These are phyloP conservation scores for Apodemus agrarius DNA, from an alignment of 2,797 vertebrate species.

Conservation along the genomic window DNA sequence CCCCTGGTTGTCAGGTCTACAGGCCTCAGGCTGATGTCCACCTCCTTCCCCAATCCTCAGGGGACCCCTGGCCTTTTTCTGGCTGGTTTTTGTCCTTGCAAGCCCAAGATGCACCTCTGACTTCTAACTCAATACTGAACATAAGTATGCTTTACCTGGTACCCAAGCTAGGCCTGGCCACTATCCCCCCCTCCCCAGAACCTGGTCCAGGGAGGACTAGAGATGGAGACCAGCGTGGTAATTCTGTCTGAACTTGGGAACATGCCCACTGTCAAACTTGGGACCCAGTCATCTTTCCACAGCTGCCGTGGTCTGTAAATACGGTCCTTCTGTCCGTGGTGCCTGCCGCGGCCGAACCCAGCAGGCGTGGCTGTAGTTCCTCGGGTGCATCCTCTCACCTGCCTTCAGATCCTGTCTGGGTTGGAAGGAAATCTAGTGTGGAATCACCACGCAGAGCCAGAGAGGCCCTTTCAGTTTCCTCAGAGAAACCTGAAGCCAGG, in stretches of 20 bases:
- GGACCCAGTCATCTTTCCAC: not conserved
- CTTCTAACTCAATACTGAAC: not conserved
- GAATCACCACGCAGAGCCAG: not conserved
- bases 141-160: no score
- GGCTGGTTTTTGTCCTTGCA: not conserved
- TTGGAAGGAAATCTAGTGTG: not conserved
- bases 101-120: not conserved
- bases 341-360: not conserved
- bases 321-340: not conserved
- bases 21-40: slow-evolving; percentile 29
- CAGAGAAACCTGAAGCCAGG: not conserved
- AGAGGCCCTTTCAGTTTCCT: not conserved
- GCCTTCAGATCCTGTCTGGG: not conserved
- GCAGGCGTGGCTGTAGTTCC: not conserved
- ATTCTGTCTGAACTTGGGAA: not conserved
- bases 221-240: not conserved
- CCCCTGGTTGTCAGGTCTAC: slow-evolving; percentile 70
- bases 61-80: not conserved
- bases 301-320: not conserved
- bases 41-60: not conserved
- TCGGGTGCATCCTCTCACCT: not conserved
- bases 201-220: not conserved
- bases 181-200: accelerated
- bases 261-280: accelerated
- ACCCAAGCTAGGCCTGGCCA: not conserved